Percentiles rank a stretch among this genome's conserved stretches.
Conservation (phyloP, 2,888 invertebrate species). For the Uropetala carovei region DNA sequence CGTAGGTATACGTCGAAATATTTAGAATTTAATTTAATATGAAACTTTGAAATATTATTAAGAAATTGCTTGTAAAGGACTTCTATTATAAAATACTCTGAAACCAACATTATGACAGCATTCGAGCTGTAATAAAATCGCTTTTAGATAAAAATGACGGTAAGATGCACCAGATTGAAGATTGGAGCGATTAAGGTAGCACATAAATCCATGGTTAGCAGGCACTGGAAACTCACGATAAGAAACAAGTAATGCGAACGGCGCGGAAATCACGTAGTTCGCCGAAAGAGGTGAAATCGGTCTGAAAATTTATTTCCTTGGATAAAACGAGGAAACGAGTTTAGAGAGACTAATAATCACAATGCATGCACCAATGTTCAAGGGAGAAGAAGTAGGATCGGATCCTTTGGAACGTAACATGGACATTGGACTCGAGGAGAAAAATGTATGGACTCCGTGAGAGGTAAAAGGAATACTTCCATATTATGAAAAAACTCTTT, state of each 20-base stretch:
- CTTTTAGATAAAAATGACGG: too few relatives aligned
- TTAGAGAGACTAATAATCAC: neutral
- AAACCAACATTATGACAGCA: too few relatives aligned
- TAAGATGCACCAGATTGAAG: neutral
- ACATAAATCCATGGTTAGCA: neutral
- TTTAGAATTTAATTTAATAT: too few relatives aligned
- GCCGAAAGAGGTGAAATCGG: constrained; percentile 48
- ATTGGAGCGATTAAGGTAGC: neutral
- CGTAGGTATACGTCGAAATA: too few relatives aligned
- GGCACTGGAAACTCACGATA: neutral
- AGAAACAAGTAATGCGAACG: constrained; percentile 65
- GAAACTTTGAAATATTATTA: too few relatives aligned
- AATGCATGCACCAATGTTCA: constrained; percentile 13
- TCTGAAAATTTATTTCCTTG: constrained; percentile 67
- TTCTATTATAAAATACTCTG: too few relatives aligned
- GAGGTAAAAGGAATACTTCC: too few relatives aligned
- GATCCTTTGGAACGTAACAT: neutral
- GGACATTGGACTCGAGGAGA: too few relatives aligned
- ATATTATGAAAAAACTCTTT: too few relatives aligned
- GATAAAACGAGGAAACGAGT: neutral
- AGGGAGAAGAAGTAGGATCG: constrained; percentile 22
- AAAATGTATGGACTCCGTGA: too few relatives aligned
- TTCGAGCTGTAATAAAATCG: too few relatives aligned
- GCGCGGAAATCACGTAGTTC: constrained; percentile 1
- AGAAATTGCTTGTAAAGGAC: too few relatives aligned